Base-by-base conservation (phyloP, 2,113 vertebrate genomes). In the Scophthalmus maximus region DNA sequence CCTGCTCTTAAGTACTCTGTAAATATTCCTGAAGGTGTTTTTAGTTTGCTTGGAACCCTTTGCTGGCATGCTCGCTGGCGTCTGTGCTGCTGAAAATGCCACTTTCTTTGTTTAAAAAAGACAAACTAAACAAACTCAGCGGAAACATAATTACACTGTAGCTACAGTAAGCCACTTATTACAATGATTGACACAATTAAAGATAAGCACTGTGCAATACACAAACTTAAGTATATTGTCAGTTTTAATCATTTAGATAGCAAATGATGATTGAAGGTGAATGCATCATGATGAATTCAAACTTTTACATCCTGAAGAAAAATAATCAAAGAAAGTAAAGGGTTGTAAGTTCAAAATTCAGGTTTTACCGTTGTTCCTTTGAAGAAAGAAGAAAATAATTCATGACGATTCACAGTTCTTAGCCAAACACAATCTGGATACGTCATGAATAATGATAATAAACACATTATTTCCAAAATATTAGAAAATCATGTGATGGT, bases 11-110 rank as follows among this genome's bases (percentile, higher is more conserved):
- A 81, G 82, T 73, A 72, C 72, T 62, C 53, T 0, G 71, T 66
- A 88, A 90, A 89, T 87, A 88, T 87, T 89, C 78, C 70, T 83
- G 52, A 76, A 88, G 80, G 73, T 81, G 76, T 73, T 84, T 84
- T 86, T 79, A 75, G 15, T 8, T n/a, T n/a, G n/a, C n/a, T n/a
- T n/a, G n/a, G n/a, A n/a, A n/a, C n/a, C n/a, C n/a, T n/a, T n/a
- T 17, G 42, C 42, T 18, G 42, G 17, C 42, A 51, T 1, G 10
- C 22, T 23, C 11, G 20, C 60, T 59, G 63, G 68, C 67, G 72
- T 62, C 42, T 26, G 44, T 66, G 22, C 12, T 26, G 72, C 49
- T 68, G 59, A 68, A 82, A 88, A 82, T 67, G 79, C 27, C 63
- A 78, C 76, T 80, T 81, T 53, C 71, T 81, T 85, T 85, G 75